Evolutionary conservation across 1,140 invertebrate species (phyloP).

Genomic region (Tetramorium alpestre): DNA sequence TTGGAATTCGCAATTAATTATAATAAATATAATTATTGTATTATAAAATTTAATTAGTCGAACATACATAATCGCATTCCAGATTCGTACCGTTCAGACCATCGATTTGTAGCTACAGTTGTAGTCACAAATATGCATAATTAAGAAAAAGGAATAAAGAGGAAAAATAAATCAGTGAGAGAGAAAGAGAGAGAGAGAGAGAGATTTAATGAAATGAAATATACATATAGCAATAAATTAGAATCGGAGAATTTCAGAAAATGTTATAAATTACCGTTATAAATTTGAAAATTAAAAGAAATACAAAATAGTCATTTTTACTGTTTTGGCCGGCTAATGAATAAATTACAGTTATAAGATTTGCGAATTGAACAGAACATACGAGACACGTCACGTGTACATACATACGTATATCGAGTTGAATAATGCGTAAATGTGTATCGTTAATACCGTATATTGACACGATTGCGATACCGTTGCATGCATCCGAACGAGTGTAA

Average conservation of each 20-base stretch:
- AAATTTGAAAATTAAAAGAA: background rate
- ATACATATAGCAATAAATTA: background rate
- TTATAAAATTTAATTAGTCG: no score
- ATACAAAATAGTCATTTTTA: background rate
- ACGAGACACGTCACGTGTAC: background rate
- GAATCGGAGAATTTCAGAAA: background rate
- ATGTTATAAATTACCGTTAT: background rate
- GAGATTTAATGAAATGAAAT: background rate
- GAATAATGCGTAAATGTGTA: background rate
- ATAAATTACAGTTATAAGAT: background rate
- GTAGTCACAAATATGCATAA: background rate
- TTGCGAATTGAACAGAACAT: background rate
- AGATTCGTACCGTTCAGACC: no score
- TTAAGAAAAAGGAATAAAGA: background rate
- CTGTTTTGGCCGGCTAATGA: background rate
- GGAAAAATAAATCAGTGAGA: background rate
- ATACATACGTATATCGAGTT: background rate
- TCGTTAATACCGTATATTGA: constrained; percentile 7
- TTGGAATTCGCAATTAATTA: no score
- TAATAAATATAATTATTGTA: no score
- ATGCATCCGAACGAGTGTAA: constrained; percentile 17
- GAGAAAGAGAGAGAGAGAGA: no score
- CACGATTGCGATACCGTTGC: background rate
- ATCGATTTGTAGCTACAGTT: no score
- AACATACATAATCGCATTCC: no score